Evolutionary conservation across 92 coral and sea anemone species (phyloP).

Genomic region (Micromussa lordhowensis): DNA sequence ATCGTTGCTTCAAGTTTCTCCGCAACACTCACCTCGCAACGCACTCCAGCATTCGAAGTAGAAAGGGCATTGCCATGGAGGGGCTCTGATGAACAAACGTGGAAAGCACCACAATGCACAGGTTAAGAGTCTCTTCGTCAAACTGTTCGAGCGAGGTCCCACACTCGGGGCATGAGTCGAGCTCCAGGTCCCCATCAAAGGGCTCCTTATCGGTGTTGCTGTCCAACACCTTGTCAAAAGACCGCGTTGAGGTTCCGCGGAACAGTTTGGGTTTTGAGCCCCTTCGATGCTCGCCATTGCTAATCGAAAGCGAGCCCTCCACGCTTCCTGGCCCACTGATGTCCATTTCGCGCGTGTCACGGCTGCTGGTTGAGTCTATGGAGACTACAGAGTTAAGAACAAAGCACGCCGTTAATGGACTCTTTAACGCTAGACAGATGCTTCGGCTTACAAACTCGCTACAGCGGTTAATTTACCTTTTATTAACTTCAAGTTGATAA

Average conservation of each 20-base stretch:
- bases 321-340: slow-evolving; percentile 44
- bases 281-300: slow-evolving; percentile 49
- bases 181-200: slow-evolving; percentile 72
- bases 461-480: too few species aligned
- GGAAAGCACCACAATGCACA: slow-evolving; percentile 92
- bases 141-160: slow-evolving; percentile 93
- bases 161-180: slow-evolving; percentile 93
- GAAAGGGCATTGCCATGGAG: slow-evolving; percentile 93
- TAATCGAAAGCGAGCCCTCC: slow-evolving; percentile 57
- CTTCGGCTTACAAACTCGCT: too few species aligned
- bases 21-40: slow-evolving; percentile 90
- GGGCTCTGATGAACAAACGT: slow-evolving; percentile 98
- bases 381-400: slow-evolving; percentile 45
- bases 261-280: slow-evolving; percentile 71
- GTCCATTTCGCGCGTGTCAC: slow-evolving; percentile 61
- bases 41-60: slow-evolving; percentile 86
- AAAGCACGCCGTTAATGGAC: background rate
- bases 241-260: slow-evolving; percentile 74
- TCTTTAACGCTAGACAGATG: background rate
- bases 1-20: background rate
- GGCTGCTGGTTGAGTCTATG: slow-evolving; percentile 67
- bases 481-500: too few species aligned
- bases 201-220: slow-evolving; percentile 67
- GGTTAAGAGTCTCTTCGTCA: slow-evolving; percentile 94
- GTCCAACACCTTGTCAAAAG: slow-evolving; percentile 77